Evolutionary conservation across 2,888 invertebrate species (phyloP), one percentile per base, ranked within the genome.

Genomic region (Branchinecta sandiegonensis): DNA sequence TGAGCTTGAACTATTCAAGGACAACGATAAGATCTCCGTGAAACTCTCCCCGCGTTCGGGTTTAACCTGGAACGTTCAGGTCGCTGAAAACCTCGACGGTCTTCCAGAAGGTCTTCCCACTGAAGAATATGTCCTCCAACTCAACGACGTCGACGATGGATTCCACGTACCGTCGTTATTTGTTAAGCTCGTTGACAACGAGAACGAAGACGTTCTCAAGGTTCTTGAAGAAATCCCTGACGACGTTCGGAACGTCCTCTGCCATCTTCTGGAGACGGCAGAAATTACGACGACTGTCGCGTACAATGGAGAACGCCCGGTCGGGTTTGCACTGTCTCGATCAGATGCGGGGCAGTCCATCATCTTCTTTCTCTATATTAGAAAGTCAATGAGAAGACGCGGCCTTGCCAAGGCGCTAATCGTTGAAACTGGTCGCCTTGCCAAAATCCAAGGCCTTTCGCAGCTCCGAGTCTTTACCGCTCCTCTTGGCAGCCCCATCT

Each of bases 51-150:
- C 63, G n/a, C 23, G 63, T 56, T 23, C 23, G n/a, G 63, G 63
- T 2, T n/a, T 56, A 8, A 17, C 63, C 63, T 56, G 63, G 63
- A 10, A 23, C 23, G 63, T 8, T 17, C 8, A 56, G 14, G 8
- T 23, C 14, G 3, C 8, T 56, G 63, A 56, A 56, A 56, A 56
- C 23, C 10, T 56, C 23, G 10, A 56, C 9, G 63, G n/a, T 23
- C 37, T 37, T 37, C 37, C 37, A 3, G 23, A 56, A n/a, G 63
- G 63, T 17, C 23, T 56, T 56, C 63, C 63, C 14, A 56, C 63
- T 10, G 63, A 56, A 56, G 63, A 56, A 23, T 56, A 56, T 23
- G 63, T 56, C 14, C 63, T 56, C 23, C 9, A 56, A 56, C 63
- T 56, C 14, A n/a, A n/a, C n/a, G n/a, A n/a, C 8, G 14, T 56